Conservation (phyloP, 2,888 invertebrate species). For the Esperia sulphurella region DNA sequence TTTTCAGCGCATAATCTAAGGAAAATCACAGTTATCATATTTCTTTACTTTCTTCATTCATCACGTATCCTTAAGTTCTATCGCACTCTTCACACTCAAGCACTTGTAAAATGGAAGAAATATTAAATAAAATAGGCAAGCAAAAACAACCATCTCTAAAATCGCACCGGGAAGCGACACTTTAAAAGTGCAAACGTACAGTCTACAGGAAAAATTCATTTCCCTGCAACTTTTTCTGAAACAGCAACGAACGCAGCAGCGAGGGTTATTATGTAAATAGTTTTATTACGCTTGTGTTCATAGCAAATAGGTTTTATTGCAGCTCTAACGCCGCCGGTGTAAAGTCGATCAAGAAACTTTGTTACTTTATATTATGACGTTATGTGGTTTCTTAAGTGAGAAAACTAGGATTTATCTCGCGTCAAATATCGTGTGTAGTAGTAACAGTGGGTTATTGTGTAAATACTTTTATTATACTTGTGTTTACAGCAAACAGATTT, state of each 20-base stretch:
- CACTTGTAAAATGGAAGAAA: not conserved
- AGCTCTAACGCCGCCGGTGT: slow-evolving; percentile 18
- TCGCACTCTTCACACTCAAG: not conserved
- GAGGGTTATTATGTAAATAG: slow-evolving; percentile 32
- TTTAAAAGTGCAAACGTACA: slow-evolving; percentile 21
- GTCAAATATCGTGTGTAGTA: too few relatives aligned
- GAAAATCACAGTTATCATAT: too few relatives aligned
- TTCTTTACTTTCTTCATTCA: not conserved
- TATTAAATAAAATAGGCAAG: slow-evolving; percentile 1
- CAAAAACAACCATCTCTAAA: not conserved
- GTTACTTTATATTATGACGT: slow-evolving; percentile 8
- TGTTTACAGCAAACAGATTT: slow-evolving; percentile 31
- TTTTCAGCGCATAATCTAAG: too few relatives aligned
- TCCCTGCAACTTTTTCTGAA: slow-evolving; percentile 18
- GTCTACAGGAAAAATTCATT: slow-evolving; percentile 22
- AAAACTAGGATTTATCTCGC: too few relatives aligned
- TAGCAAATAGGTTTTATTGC: slow-evolving; percentile 32
- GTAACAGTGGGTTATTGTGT: too few relatives aligned
- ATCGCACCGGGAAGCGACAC: slow-evolving; percentile 13
- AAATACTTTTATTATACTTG: slow-evolving; percentile 33
- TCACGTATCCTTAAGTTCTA: not conserved
- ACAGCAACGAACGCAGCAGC: slow-evolving; percentile 9
- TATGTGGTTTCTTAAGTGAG: slow-evolving; percentile 2
- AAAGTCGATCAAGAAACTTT: slow-evolving; percentile 28
- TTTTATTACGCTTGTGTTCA: slow-evolving; percentile 31